A percentile compares a stretch with the other conserved stretches of the same genome.
These are phyloP conservation scores for Mylabris phalerata DNA, from an alignment of 1,140 invertebrate species.

Conservation along the genomic window DNA sequence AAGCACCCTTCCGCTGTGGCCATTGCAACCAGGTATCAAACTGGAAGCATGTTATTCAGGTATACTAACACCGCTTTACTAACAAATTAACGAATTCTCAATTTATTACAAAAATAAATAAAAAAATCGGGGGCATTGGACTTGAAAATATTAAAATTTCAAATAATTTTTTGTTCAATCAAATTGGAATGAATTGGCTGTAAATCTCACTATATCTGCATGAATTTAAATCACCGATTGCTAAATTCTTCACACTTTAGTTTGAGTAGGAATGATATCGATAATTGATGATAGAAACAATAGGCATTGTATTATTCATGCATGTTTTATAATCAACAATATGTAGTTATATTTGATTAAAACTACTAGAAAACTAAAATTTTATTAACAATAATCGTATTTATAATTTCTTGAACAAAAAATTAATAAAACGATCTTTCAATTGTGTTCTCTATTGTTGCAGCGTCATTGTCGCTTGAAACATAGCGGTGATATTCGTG, in stretches of 20 bases:
- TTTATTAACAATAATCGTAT: not conserved
- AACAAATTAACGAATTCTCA: slow-evolving; percentile 17
- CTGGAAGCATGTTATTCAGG: slow-evolving; percentile 76
- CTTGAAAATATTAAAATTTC: not conserved
- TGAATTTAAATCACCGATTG: no score
- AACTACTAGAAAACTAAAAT: not conserved
- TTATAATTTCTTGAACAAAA: not conserved
- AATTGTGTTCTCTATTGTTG: slow-evolving; percentile 30
- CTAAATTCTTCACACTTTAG: no score
- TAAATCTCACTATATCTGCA: no score
- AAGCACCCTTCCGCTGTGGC: slow-evolving; percentile 61
- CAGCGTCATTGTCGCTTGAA: slow-evolving; percentile 68
- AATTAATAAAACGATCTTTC: not conserved
- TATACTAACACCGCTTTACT: slow-evolving; percentile 46
- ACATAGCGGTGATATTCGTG: slow-evolving; percentile 62
- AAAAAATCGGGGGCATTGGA: not conserved
- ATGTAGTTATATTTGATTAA: not conserved
- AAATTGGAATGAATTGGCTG: no score
- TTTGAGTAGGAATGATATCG: no score
- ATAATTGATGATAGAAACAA: not conserved
- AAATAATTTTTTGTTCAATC: not conserved
- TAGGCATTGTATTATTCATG: not conserved
- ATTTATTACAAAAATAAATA: not conserved
- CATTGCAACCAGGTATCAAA: slow-evolving; percentile 69
- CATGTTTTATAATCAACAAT: not conserved